Conservation (phyloP, 2,888 invertebrate genomes). For the Phaonia tiefii region DNA sequence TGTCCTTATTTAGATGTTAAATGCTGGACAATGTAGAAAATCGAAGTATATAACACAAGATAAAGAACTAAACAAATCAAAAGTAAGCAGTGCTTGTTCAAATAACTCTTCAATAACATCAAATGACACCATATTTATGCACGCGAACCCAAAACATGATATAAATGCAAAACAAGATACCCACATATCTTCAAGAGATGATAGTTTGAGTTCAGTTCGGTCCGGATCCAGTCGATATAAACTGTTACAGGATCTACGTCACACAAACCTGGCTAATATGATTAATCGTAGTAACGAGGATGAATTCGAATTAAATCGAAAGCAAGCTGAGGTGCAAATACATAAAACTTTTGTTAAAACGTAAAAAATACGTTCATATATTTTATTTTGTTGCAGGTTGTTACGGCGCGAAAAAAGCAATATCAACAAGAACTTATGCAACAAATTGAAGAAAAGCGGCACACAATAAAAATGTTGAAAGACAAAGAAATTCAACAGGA, state of each 20-base stretch:
- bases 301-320: slow-evolving; percentile 78
- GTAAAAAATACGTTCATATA: slow-evolving; percentile 2
- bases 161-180: slow-evolving; percentile 79
- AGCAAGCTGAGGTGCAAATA: slow-evolving; percentile 82
- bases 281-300: slow-evolving; percentile 82
- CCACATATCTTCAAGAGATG: slow-evolving; percentile 73
- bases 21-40: slow-evolving; percentile 31
- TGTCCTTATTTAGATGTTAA: slow-evolving; percentile 44
- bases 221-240: slow-evolving; percentile 79
- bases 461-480: slow-evolving; percentile 82
- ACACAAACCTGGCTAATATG: slow-evolving; percentile 82
- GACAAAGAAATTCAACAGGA: slow-evolving; percentile 82
- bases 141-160: slow-evolving; percentile 76
- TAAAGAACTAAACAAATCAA: too few species aligned
- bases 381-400: slow-evolving; percentile 80
- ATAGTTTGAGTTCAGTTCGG: slow-evolving; percentile 63
- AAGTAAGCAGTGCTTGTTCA: slow-evolving; percentile 58
- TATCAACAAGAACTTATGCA: slow-evolving; percentile 85
- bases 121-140: slow-evolving; percentile 69
- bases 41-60: slow-evolving; percentile 8
- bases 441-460: slow-evolving; percentile 86
- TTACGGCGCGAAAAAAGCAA: slow-evolving; percentile 83
- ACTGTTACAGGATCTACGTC: slow-evolving; percentile 81
- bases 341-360: background rate
- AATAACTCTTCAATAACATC: slow-evolving; percentile 65